Evolutionary conservation across 2,888 invertebrate species (phyloP), one percentile per base, ranked within the genome.

Genomic region (Pseudolycoriella hygida): DNA sequence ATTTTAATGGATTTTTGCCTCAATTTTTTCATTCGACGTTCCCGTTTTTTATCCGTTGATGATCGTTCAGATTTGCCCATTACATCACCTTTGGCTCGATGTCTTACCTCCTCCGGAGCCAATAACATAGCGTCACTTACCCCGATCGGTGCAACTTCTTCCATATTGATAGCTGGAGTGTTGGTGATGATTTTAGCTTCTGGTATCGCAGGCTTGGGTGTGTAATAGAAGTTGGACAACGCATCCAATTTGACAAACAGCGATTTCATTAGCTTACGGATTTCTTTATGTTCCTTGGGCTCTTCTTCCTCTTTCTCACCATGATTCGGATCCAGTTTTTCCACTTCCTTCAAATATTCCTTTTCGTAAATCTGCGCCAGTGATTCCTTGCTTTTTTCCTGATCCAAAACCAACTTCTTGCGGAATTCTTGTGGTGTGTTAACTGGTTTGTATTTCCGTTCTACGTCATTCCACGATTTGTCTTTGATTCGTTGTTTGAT

Each of bases 361-460:
- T 82, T 76, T 67, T 97, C 97, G 56, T 97, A 97, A 41, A 97
- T 83, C 66, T 97, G 81, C 0, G 92, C 86, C 43, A 98, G 71
- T 43, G 93, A 92, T 49, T 81, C 69, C 66, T 96, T 93, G 56
- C 92, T 92, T 59, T 96, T 96, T 55, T 93, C 87, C 53, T 93
- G 89, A 62, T 97, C 84, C 40, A 97, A 66, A 0, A 89, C 74
- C 46, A 93, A 70, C 51, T 84, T 77, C 58, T 94, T 93, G 56
- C 88, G 88, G 60, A 81, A 94, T 49, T 84, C 81, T 40, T 80
- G 68, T 2, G 86, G 80, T 11, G 85, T 81, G 49, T 87, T 82
- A 2, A 80, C 74, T 0, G 87, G 85, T 59, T 88, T 89, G 17
- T 79, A 74, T 68, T 89, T 93, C 43, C 83, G 74, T 49, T 79